These are phyloP conservation scores for Podargus strigoides DNA, from an alignment of 2,797 vertebrate species.

Conservation along the genomic window DNA sequence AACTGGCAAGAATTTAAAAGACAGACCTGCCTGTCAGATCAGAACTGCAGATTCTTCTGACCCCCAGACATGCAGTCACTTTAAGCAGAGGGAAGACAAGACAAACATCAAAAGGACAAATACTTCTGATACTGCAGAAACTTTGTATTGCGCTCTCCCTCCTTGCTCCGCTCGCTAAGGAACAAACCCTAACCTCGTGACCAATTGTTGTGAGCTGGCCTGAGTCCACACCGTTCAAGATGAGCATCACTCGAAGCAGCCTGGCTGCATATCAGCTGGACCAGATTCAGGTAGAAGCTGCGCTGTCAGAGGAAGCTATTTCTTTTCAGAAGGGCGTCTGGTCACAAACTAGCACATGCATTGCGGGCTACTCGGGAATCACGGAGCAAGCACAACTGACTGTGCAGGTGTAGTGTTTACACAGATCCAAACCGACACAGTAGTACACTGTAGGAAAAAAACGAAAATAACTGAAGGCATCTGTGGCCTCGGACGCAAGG, in stretches of 20 bases:
- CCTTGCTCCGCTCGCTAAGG: not conserved
- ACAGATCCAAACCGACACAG: not conserved
- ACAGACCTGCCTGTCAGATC: not conserved
- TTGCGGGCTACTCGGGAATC: not conserved
- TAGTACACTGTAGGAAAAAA: not conserved
- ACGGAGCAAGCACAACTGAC: not conserved
- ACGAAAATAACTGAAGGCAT: not conserved
- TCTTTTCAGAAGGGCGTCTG: not conserved
- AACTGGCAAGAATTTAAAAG: not conserved
- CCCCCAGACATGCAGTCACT: not conserved
- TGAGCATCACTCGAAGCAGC: slow-evolving; percentile 1
- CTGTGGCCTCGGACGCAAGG: not conserved
- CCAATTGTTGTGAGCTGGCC: not conserved
- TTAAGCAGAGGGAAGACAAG: not conserved
- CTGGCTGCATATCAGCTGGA: not conserved
- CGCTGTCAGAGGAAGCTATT: not conserved
- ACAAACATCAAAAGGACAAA: not conserved
- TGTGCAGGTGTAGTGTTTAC: not conserved
- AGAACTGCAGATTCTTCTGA: not conserved
- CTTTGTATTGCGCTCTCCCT: not conserved
- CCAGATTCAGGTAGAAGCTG: not conserved
- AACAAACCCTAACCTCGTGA: not conserved
- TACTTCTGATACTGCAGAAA: not conserved
- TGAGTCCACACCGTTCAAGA: not conserved
- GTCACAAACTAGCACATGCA: not conserved